Base-by-base conservation (phyloP, 2,797 vertebrate genomes). In the Gymnothorax javanicus region DNA sequence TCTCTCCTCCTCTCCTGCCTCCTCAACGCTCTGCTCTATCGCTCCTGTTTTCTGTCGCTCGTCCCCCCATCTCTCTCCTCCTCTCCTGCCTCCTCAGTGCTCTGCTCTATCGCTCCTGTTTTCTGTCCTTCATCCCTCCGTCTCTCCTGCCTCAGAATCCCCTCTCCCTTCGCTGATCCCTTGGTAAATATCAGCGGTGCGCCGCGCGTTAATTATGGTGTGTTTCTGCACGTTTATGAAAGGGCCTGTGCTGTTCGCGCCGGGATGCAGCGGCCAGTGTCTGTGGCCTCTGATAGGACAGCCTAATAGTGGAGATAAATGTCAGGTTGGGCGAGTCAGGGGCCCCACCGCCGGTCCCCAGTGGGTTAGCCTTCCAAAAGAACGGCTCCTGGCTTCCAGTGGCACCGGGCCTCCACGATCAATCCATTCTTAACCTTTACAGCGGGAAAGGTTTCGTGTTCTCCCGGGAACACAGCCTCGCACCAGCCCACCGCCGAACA, bases 121-220 rank as follows among this genome's bases (percentile, higher is more conserved):
- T 58, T 60, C 43, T 17, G 9, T 59, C 50, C 20, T 12, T 75
- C 60, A 54, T 71, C 43, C 69, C 54, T 62, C 62, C 50, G 56
- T 52, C 81, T 89, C 81, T 86, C 52, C 82, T 0, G 25, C 85
- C 43, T 84, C 50, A 90, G 20, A 91, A 88, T 90, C 90, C 85
- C 90, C 88, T 83, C 33, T 88, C 82, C 60, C 86, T 89, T 90
- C 88, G 86, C 85, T 88, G 89, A 90, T 89, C 87, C 89, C 85
- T 86, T 75, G 89, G 89, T 85, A 90, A 90, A 91, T 90, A 90
- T 91, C 88, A 83, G 64, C 87, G 83, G 86, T 73, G 87, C 84
- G 87, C 85, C 82, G 88, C 54, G 56, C 77, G 60, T 87, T 91
- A 89, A 88, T 91, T 89, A 88, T 87, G 77, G 86, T 87, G 87